A percentile compares a stretch with the other conserved stretches of the same genome.
phyloP scores from a whole-genome alignment of 2,113 vertebrate species.

The Rhea pennata region DNA sequence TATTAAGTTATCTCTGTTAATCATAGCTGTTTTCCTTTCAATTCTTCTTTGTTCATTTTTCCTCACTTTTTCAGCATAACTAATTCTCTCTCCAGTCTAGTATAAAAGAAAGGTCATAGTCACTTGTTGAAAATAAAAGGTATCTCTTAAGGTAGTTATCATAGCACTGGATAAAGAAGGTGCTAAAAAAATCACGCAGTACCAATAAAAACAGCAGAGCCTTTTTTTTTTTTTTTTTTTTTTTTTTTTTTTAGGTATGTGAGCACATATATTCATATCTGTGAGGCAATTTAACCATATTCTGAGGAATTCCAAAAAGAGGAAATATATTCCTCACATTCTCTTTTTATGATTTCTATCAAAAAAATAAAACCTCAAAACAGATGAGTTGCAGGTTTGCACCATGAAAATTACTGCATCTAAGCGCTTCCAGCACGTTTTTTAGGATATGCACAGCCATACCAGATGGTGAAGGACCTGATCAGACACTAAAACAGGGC shows the following conservation, averaged over 20 bases:
- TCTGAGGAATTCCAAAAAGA: not conserved
- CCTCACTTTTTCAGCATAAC: not conserved
- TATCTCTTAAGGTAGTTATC: not conserved
- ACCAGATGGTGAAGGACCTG: rapidly evolving
- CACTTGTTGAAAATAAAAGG: conserved; percentile 9
- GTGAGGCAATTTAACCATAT: not conserved
- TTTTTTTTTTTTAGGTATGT: not conserved
- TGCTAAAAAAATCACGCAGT: not conserved
- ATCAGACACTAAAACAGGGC: not conserved
- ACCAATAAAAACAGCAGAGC: not conserved
- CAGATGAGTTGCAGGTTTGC: not conserved
- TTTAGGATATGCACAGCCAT: not conserved
- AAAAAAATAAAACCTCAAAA: not conserved
- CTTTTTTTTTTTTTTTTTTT: not conserved
- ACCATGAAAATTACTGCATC: not conserved
- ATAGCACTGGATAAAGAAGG: not conserved
- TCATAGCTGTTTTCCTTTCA: conserved; percentile 21
- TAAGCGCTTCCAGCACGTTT: not conserved
- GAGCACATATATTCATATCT: not conserved
- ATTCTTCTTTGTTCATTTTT: not conserved
- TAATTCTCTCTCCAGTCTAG: not conserved
- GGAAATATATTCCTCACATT: not conserved
- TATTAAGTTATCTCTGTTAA: conserved; percentile 16
- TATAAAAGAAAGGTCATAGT: not conserved
- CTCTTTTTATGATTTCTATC: not conserved